Percentiles rank a stretch among this genome's conserved stretches.
phyloP scores from a whole-genome alignment of 2,888 invertebrate species.

The Meghimatium bilineatum region DNA sequence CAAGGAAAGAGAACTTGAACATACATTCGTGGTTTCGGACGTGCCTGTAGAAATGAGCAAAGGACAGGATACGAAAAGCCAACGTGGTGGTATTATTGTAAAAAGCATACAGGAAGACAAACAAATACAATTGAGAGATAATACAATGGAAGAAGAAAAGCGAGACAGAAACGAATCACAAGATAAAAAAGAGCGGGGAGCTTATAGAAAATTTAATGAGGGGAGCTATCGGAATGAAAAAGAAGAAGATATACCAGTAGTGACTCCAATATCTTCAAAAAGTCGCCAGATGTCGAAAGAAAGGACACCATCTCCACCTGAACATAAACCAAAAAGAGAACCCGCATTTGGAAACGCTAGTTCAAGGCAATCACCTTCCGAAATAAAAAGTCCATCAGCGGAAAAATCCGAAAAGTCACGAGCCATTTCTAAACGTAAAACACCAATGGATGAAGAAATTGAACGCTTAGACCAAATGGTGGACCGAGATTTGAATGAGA shows the following conservation, averaged over 20 bases:
- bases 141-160: background rate
- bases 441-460: slow-evolving; percentile 35
- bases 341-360: background rate
- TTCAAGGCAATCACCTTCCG: background rate
- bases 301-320: background rate
- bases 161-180: background rate
- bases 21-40: background rate
- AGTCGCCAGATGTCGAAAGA: background rate
- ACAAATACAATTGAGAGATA: background rate
- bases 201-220: background rate
- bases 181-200: background rate
- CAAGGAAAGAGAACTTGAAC: background rate
- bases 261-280: background rate
- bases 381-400: background rate
- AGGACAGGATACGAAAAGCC: background rate
- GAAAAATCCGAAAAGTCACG: slow-evolving; percentile 13
- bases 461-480: slow-evolving; percentile 40
- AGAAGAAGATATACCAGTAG: background rate
- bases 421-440: slow-evolving; percentile 7
- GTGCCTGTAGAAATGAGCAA: background rate
- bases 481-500: slow-evolving; percentile 42
- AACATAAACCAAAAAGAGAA: background rate
- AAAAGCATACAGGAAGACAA: background rate
- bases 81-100: background rate
- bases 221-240: background rate